Percentiles rank a stretch among this genome's conserved stretches.
Evolutionary conservation across 1,140 invertebrate genomes (phyloP).

Genomic region (Polypedilum pembai): DNA sequence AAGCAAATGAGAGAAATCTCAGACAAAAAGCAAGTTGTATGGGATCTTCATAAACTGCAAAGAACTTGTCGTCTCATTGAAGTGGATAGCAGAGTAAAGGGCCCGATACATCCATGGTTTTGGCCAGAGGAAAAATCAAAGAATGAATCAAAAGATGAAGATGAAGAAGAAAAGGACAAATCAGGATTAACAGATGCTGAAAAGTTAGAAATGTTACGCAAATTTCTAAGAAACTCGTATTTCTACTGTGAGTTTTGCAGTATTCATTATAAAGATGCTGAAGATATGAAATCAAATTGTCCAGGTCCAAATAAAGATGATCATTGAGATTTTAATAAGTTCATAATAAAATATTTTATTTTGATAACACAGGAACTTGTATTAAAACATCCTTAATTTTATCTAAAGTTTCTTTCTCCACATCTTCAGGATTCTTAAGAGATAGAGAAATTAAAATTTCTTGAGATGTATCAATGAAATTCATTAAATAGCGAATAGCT

Average conservation of each 20-base stretch:
- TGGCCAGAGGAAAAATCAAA: constrained; percentile 51
- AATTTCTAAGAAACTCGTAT: constrained; percentile 60
- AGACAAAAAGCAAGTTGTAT: constrained; percentile 47
- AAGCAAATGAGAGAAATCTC: constrained; percentile 51
- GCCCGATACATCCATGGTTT: constrained; percentile 57
- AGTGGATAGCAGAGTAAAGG: constrained; percentile 44
- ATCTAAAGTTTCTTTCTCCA: not conserved
- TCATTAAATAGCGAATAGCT: not conserved
- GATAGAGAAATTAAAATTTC: not conserved
- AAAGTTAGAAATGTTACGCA: constrained; percentile 55
- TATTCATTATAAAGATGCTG: constrained; percentile 51
- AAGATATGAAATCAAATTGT: constrained; percentile 58
- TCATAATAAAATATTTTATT: not conserved
- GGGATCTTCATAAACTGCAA: constrained; percentile 63
- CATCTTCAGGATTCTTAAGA: constrained; percentile 1
- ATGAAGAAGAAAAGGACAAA: constrained; percentile 37
- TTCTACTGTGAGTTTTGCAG: constrained; percentile 75
- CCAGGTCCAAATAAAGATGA: constrained; percentile 57
- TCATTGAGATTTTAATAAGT: constrained; percentile 46
- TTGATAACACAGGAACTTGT: not conserved
- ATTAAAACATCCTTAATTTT: constrained; percentile 20
- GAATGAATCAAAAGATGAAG: constrained; percentile 39
- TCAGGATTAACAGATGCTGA: constrained; percentile 40
- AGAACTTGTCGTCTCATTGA: constrained; percentile 70
- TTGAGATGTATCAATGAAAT: not conserved